Evolutionary conservation across 2,888 invertebrate species (phyloP), one percentile per base, ranked within the genome.

Genomic region (Silvanus unidentatus): DNA sequence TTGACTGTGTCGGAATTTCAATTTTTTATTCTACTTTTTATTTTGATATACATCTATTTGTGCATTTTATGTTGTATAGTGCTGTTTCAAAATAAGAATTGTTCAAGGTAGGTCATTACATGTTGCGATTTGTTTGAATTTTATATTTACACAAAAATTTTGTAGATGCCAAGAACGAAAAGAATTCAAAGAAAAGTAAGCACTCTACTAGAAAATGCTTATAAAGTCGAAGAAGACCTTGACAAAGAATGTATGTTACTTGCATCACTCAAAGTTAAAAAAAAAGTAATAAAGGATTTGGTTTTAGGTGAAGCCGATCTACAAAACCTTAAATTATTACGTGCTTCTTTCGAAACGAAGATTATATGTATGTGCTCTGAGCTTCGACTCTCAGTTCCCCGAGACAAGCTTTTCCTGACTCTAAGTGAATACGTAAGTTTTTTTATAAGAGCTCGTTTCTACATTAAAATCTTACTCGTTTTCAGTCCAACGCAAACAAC

Each of bases 391-490:
- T 15, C n/a, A n/a, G n/a, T n/a, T n/a, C n/a, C n/a, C n/a, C n/a
- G n/a, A n/a, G n/a, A n/a, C n/a, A n/a, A n/a, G 34, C 14, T 29
- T 49, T 37, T 42, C 46, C 9, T 11, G 9, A 12, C 54, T 14
- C 28, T 54, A 39, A 45, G 28, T 13, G 55, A 55, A 47, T 40
- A 55, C 9, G 59, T 59, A 49, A 51, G 52, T 50, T 14, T 13
- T 16, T 37, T 39, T 40, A 8, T 29, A 6, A 36, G 35, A 41
- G 29, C 16, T 27, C 40, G 36, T 13, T 37, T 29, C 39, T 16
- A 28, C 38, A 40, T 40, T 22, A 1, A 34, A 22, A 12, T 40
- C 40, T 16, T 11, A 3, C 40, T 10, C 39, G 16, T 16, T 40
- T 41, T 22, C 29, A 27, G 28, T 42, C 42, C 15, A 10, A 39